Evolutionary conservation across 2,113 vertebrate genomes (phyloP).

Genomic region (Beaufortia kweichowensis): DNA sequence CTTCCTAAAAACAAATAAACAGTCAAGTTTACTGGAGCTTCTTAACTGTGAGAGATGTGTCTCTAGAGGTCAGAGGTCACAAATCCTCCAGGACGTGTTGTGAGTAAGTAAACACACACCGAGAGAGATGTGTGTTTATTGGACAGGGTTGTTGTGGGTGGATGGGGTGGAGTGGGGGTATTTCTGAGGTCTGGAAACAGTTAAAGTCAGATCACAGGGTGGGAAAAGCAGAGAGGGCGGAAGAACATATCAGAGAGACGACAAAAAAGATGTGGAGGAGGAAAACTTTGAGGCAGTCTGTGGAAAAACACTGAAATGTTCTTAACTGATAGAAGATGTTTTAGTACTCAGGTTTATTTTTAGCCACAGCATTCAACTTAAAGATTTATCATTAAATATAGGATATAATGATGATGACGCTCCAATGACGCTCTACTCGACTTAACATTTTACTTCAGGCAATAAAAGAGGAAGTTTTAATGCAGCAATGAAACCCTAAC

Average conservation of each 20-base stretch:
- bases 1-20: slow-evolving; percentile 37
- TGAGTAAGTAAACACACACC: slow-evolving; percentile 23
- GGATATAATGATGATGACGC: too few species aligned
- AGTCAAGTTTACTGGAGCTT: neutral
- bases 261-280: slow-evolving; percentile 54
- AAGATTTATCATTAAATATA: neutral
- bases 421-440: too few species aligned
- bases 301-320: slow-evolving; percentile 65
- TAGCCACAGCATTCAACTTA: neutral
- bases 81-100: slow-evolving; percentile 20
- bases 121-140: neutral
- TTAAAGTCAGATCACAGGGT: slow-evolving; percentile 72
- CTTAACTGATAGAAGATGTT: slow-evolving; percentile 48
- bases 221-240: slow-evolving; percentile 74
- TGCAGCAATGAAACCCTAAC: neutral
- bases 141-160: slow-evolving; percentile 45
- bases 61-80: slow-evolving; percentile 52
- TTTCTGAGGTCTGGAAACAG: slow-evolving; percentile 75
- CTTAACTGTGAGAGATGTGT: slow-evolving; percentile 16
- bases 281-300: slow-evolving; percentile 44
- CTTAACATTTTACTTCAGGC: neutral
- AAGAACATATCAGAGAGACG: slow-evolving; percentile 65
- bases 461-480: slow-evolving; percentile 1
- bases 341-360: slow-evolving; percentile 22
- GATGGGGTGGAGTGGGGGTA: slow-evolving; percentile 51